A percentile compares a stretch with the other conserved stretches of the same genome.
These are phyloP conservation scores for Phoeniculus purpureus DNA, from an alignment of 2,797 vertebrate species.

Conservation along the genomic window DNA sequence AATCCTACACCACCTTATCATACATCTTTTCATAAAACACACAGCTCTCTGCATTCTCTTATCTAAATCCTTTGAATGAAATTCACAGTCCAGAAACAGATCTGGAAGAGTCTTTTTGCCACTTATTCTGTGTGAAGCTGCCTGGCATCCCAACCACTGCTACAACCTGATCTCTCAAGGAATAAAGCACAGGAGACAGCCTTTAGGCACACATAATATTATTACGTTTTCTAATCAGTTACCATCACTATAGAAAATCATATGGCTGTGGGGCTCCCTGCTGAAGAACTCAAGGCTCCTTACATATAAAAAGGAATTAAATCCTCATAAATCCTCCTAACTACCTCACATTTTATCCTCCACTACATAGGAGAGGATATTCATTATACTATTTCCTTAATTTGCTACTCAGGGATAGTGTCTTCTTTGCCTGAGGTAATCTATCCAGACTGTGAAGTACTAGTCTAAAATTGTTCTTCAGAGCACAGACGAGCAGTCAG, in stretches of 20 bases:
- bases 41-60: not conserved
- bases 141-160: not conserved
- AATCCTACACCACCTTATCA: not conserved
- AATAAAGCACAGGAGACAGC: not conserved
- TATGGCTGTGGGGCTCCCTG: not conserved
- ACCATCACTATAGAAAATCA: not conserved
- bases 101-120: not conserved
- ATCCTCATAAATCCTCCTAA: conserved; percentile 10
- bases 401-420: not conserved
- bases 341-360: not conserved
- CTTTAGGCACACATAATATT: not conserved
- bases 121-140: not conserved
- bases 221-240: not conserved
- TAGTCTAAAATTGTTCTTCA: not conserved
- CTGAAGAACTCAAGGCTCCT: not conserved
- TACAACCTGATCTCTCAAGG: not conserved
- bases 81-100: not conserved
- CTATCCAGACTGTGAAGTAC: not conserved
- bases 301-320: conserved; percentile 16
- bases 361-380: not conserved
- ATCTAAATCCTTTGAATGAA: not conserved
- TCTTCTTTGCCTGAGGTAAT: not conserved
- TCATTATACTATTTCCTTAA: not conserved
- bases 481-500: not conserved
- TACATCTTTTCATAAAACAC: not conserved